These are phyloP conservation scores for Enteromius unitaeniatus DNA, from an alignment of 2,797 vertebrate genomes.

Conservation along the genomic window DNA sequence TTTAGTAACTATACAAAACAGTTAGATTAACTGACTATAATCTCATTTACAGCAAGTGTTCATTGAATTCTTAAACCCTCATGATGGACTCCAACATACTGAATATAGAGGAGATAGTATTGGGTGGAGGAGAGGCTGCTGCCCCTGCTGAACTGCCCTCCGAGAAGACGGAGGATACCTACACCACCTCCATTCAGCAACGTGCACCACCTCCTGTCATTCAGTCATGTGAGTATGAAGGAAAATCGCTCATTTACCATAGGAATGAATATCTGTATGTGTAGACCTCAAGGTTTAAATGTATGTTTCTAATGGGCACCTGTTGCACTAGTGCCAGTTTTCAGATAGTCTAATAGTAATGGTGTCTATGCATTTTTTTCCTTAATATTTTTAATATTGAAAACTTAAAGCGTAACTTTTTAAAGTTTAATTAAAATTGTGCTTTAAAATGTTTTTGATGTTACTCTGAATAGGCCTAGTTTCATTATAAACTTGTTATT, in stretches of 20 bases:
- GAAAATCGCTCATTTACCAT: neutral
- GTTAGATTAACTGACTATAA: neutral
- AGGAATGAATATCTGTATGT: neutral
- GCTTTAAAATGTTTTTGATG: neutral
- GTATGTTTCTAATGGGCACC: conserved; percentile 11
- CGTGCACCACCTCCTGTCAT: conserved; percentile 69
- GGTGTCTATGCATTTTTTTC: neutral
- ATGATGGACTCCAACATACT: conserved; percentile 81
- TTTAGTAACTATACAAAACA: neutral
- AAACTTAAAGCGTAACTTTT: no score
- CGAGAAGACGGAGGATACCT: conserved; percentile 68
- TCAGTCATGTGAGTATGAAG: conserved; percentile 75
- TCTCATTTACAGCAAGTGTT: conserved; percentile 13
- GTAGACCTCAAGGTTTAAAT: neutral
- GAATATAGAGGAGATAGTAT: conserved; percentile 82
- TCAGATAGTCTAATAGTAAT: neutral
- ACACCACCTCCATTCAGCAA: conserved; percentile 65
- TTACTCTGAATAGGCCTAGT: no score
- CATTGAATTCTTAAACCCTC: conserved; percentile 24
- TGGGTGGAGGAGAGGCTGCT: conserved; percentile 75
- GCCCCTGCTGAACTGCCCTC: conserved; percentile 69
- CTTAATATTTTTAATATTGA: no score
- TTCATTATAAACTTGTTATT: neutral
- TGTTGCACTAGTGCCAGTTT: neutral
- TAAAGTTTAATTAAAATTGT: no score